phyloP scores from a whole-genome alignment of 2,888 invertebrate genomes.

The Eutolmus rufibarbis region DNA sequence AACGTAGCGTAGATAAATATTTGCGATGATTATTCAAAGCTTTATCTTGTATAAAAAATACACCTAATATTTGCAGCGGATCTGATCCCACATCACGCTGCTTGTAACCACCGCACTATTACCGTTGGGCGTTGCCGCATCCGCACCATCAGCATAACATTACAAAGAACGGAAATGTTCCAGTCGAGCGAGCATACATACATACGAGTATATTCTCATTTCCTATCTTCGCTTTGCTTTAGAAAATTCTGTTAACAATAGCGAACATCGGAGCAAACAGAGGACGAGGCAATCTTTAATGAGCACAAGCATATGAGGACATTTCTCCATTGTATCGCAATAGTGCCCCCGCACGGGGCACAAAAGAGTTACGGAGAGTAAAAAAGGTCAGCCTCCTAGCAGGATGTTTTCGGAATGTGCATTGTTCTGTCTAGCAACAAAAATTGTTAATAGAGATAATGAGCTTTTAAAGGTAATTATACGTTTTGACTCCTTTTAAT shows the following conservation, averaged over 20 bases:
- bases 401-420: neutral
- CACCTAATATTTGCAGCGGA: neutral
- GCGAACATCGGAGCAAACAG: constrained; percentile 33
- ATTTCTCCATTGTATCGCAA: constrained; percentile 45
- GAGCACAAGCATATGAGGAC: constrained; percentile 46
- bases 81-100: neutral
- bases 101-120: neutral
- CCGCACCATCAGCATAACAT: neutral
- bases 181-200: constrained; percentile 4
- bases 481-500: constrained; percentile 44
- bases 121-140: neutral
- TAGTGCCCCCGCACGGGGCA: constrained; percentile 37
- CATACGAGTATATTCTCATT: constrained; percentile 26
- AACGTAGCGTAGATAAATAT: constrained; percentile 3
- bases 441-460: constrained; percentile 51
- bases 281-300: constrained; percentile 42
- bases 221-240: constrained; percentile 21
- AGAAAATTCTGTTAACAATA: constrained; percentile 37
- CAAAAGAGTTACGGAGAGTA: constrained; percentile 11
- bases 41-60: neutral
- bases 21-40: constrained; percentile 1
- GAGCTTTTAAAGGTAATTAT: constrained; percentile 51
- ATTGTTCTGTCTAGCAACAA: constrained; percentile 21
- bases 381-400: constrained; percentile 1
- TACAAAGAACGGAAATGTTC: constrained; percentile 21